These are phyloP conservation scores for Calameuta pallipes DNA, from an alignment of 2,888 invertebrate species.

Conservation along the genomic window DNA sequence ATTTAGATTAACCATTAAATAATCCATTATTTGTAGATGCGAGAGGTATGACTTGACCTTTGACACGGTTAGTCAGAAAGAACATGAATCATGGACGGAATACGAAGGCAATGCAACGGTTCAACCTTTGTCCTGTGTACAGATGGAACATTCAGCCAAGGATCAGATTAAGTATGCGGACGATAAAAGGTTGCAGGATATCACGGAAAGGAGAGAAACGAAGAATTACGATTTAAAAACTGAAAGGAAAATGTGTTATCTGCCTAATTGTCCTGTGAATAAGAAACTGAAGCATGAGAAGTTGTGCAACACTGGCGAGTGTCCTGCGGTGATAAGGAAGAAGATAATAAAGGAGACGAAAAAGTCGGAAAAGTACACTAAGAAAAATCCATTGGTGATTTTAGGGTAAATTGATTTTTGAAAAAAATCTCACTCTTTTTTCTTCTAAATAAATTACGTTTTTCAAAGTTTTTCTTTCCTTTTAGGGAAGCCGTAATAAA, in stretches of 20 bases:
- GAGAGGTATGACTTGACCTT: neutral
- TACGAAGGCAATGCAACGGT: neutral
- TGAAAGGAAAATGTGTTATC: conserved; percentile 5
- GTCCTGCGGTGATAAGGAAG: conserved; percentile 17
- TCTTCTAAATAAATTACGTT: neutral
- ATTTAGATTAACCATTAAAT: neutral
- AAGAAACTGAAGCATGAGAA: conserved; percentile 32
- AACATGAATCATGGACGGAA: neutral
- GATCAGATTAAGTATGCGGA: neutral
- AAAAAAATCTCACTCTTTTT: neutral
- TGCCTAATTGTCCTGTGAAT: conserved; percentile 11
- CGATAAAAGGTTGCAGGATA: neutral
- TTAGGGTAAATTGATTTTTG: conserved; percentile 11
- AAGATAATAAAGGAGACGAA: conserved; percentile 17
- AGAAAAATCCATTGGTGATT: conserved; percentile 11
- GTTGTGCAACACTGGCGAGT: conserved; percentile 16
- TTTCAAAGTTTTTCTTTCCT: neutral
- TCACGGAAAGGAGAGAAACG: neutral
- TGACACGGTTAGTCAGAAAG: neutral
- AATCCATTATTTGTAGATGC: neutral
- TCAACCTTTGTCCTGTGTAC: neutral
- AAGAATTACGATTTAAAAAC: neutral
- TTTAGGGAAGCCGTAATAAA: conserved; percentile 17
- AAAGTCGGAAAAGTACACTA: conserved; percentile 5
- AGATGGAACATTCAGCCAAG: neutral